Conservation (phyloP, 2,113 vertebrate genomes). For the rabbit (Oryctolagus cuniculus) region mOryCun1.1 NC_091440.1:103343501-103344000, state of each 20-base stretch:
- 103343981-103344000: slow-evolving; percentile 85
- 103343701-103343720: too few species aligned
- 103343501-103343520: background rate
- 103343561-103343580: background rate
- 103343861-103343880: slow-evolving; percentile 92
- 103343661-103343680: background rate
- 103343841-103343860: slow-evolving; percentile 81
- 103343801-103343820: background rate
- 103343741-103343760: background rate
- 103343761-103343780: too few species aligned
- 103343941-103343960: slow-evolving; percentile 90
- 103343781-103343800: background rate
- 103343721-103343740: background rate
- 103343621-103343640: background rate
- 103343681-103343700: background rate
- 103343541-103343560: background rate
- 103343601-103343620: rapidly evolving
- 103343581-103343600: background rate
- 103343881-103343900: slow-evolving; percentile 98
- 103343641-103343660: background rate
- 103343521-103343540: background rate
- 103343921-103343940: slow-evolving; percentile 90
- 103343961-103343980: slow-evolving; percentile 86
- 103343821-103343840: background rate
- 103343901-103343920: slow-evolving; percentile 92